phyloP scores from a whole-genome alignment of 2,888 invertebrate genomes.

The Bembecia ichneumoniformis region DNA sequence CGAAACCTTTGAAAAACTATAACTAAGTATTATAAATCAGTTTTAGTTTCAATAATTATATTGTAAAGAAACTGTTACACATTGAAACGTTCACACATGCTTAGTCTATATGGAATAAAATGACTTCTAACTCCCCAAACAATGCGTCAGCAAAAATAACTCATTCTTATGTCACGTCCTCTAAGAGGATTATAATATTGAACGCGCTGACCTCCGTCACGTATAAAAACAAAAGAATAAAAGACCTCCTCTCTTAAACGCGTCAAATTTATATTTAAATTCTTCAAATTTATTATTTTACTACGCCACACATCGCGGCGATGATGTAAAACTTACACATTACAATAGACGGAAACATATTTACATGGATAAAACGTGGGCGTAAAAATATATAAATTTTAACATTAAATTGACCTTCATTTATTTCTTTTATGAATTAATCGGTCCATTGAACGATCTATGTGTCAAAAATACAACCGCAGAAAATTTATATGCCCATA shows the following conservation, averaged over 20 bases:
- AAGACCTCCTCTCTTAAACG: not conserved
- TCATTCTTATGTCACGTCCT: slow-evolving; percentile 50
- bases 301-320: slow-evolving; percentile 7
- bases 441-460: slow-evolving; percentile 29
- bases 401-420: slow-evolving; percentile 31
- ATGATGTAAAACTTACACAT: slow-evolving; percentile 14
- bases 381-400: slow-evolving; percentile 27
- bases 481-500: slow-evolving; percentile 18
- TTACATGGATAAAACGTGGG: slow-evolving; percentile 22
- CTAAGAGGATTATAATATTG: slow-evolving; percentile 41
- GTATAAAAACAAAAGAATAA: slow-evolving; percentile 36
- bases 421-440: slow-evolving; percentile 36
- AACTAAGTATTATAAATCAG: too few species aligned
- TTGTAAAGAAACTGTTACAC: too few species aligned
- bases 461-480: slow-evolving; percentile 31
- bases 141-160: slow-evolving; percentile 53
- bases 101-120: slow-evolving; percentile 7
- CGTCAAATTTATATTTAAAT: slow-evolving; percentile 1
- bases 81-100: too few species aligned
- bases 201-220: slow-evolving; percentile 43
- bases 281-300: slow-evolving; percentile 10
- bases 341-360: slow-evolving; percentile 21
- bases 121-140: slow-evolving; percentile 35
- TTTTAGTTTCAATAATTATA: too few species aligned
- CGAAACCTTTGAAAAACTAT: too few species aligned